Conservation (phyloP, 2,888 invertebrate genomes). For the Bedellia somnulentella region DNA sequence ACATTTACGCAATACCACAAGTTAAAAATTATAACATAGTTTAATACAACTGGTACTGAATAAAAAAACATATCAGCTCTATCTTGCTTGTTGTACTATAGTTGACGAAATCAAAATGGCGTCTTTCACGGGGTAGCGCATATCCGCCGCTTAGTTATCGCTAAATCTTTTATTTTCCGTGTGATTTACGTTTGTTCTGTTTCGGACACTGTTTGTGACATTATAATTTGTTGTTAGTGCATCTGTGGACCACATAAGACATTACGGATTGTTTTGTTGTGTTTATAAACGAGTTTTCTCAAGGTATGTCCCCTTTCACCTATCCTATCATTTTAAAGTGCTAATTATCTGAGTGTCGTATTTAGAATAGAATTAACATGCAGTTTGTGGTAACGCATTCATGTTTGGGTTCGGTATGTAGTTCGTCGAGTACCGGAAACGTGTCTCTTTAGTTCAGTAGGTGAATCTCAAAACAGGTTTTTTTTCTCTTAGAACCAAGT, state of each 20-base stretch:
- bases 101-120: constrained; percentile 63
- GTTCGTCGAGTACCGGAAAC: constrained; percentile 26
- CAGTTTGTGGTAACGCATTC: not conserved
- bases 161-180: constrained; percentile 26
- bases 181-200: constrained; percentile 31
- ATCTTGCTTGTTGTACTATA: constrained; percentile 36
- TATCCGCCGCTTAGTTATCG: constrained; percentile 42
- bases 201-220: constrained; percentile 36
- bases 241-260: constrained; percentile 17
- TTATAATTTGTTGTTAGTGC: constrained; percentile 28
- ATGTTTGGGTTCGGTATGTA: constrained; percentile 11
- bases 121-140: constrained; percentile 47
- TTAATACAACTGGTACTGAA: not conserved
- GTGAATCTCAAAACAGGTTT: constrained; percentile 43
- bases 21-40: no score
- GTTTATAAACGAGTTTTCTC: constrained; percentile 21
- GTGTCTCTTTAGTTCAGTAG: constrained; percentile 37
- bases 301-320: constrained; percentile 59
- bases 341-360: constrained; percentile 13
- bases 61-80: constrained; percentile 17
- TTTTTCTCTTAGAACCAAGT: constrained; percentile 15
- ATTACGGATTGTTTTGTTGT: constrained; percentile 20
- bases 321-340: constrained; percentile 31
- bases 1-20: no score
- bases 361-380: constrained; percentile 2